Base-by-base conservation (phyloP, 1,140 invertebrate species). In the Thaumetopoea pityocampa region DNA sequence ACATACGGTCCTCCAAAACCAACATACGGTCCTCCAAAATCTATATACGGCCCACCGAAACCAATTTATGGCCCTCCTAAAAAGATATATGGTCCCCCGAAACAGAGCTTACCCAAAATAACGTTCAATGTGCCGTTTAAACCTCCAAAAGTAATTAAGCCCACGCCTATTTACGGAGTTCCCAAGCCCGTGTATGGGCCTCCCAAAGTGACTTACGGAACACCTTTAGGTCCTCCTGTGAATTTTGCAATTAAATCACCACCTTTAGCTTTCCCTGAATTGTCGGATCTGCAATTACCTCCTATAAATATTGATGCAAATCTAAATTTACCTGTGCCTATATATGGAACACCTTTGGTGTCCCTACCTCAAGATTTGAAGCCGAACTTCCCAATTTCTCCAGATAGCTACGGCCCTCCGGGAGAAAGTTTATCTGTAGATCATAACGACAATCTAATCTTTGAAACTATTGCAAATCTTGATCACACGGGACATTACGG, bases 401-500 rank as follows among this genome's bases (percentile, higher is more conserved):
- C 76, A 24, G 82, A 82, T 16, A 68, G 66, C 1, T 85, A 87
- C 42, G 85, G 85, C 9, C 79, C 85, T 0, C 81, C 86, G 2
- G 81, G 80, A 3, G 63, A 78, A 19, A 15, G 63, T 3, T 29
- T 83, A 14, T 77, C 79, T 1, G 56, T 77, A 5, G 76, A 73
- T 5, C 68, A 67, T 23, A 70, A 78, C 34, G 65, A 76, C 15
- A 78, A 85, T 61, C 42, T 81, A 3, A 59, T 78, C 2, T 52
- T 79, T n/a, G 68, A 69, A 42, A 70, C 72, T 14, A 46, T 69
- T 11, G 57, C 58, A 0, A 62, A 51, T 22, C 28, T 66, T 10
- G 81, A 87, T 12, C 74, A n/a, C n/a, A n/a, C n/a, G n/a, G n/a
- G n/a, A n/a, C n/a, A 87, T 23, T 88, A 89, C 37, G 87, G 86